Conservation (phyloP, 2,888 invertebrate species). For the Cataglyphis altisquamis region DNA sequence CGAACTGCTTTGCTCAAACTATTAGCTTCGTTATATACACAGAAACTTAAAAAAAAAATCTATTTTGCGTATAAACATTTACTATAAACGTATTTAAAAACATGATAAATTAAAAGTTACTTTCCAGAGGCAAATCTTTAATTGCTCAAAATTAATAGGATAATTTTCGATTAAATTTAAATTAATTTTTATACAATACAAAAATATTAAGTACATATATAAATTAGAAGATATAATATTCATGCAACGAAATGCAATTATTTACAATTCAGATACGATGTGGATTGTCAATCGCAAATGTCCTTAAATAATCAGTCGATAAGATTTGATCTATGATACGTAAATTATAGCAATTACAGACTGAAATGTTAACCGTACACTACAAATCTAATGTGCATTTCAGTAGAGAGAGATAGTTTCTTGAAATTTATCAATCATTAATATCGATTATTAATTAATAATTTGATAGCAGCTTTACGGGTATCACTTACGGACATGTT, state of each 20-base stretch:
- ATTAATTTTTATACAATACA: slow-evolving; percentile 10
- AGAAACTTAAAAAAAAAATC: background rate
- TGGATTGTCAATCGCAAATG: slow-evolving; percentile 15
- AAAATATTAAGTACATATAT: background rate
- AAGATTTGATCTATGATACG: slow-evolving; percentile 14
- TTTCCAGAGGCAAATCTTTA: slow-evolving; percentile 10
- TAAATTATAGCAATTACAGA: slow-evolving; percentile 24
- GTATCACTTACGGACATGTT: slow-evolving; percentile 4
- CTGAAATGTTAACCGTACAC: slow-evolving; percentile 33
- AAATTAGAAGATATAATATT: background rate
- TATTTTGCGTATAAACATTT: slow-evolving; percentile 5
- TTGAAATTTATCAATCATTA: slow-evolving; percentile 19
- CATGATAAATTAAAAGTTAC: background rate
- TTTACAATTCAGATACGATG: background rate
- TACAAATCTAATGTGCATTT: slow-evolving; percentile 13
- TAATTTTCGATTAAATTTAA: slow-evolving; percentile 17
- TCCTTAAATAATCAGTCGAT: slow-evolving; percentile 19
- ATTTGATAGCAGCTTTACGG: slow-evolving; percentile 11
- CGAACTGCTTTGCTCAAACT: background rate
- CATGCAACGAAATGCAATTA: slow-evolving; percentile 36
- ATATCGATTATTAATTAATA: slow-evolving; percentile 8
- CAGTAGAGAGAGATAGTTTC: background rate
- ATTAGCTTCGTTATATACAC: background rate
- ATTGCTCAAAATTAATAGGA: slow-evolving; percentile 26
- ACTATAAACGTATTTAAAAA: background rate